Conservation (phyloP, 2,888 invertebrate species). For the Tachina grossa region DNA sequence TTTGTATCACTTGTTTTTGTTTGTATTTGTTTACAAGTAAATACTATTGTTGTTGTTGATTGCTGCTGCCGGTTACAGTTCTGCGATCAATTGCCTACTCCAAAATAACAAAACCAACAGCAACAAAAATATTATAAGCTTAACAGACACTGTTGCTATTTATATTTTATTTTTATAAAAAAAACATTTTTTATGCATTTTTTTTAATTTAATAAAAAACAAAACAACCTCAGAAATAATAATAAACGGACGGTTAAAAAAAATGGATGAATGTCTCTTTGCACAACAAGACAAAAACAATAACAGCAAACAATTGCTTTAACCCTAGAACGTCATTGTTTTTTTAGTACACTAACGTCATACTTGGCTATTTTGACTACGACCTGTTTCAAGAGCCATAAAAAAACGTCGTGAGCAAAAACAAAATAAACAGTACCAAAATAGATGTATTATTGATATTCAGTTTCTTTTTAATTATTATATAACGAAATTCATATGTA, state of each 20-base stretch:
- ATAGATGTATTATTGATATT: too few relatives aligned
- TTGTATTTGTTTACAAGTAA: background rate
- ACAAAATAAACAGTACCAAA: too few relatives aligned
- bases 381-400: too few relatives aligned
- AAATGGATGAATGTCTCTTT: slow-evolving; percentile 44
- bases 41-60: background rate
- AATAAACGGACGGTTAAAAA: slow-evolving; percentile 5
- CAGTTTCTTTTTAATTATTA: too few relatives aligned
- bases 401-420: too few relatives aligned
- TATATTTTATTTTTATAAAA: slow-evolving; percentile 20
- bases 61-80: slow-evolving; percentile 47
- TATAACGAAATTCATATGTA: too few relatives aligned
- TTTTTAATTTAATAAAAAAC: slow-evolving; percentile 12
- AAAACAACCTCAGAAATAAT: slow-evolving; percentile 37
- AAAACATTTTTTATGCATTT: background rate
- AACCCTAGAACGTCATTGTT: too few relatives aligned
- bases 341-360: too few relatives aligned
- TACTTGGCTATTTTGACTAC: too few relatives aligned
- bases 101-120: slow-evolving; percentile 12
- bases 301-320: too few relatives aligned
- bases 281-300: slow-evolving; percentile 2
- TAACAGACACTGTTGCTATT: slow-evolving; percentile 23
- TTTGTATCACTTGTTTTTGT: slow-evolving; percentile 42
- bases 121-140: slow-evolving; percentile 8
- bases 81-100: slow-evolving; percentile 65